These are phyloP conservation scores for Champsocephalus esox DNA, from an alignment of 2,797 vertebrate genomes.

Conservation along the genomic window DNA sequence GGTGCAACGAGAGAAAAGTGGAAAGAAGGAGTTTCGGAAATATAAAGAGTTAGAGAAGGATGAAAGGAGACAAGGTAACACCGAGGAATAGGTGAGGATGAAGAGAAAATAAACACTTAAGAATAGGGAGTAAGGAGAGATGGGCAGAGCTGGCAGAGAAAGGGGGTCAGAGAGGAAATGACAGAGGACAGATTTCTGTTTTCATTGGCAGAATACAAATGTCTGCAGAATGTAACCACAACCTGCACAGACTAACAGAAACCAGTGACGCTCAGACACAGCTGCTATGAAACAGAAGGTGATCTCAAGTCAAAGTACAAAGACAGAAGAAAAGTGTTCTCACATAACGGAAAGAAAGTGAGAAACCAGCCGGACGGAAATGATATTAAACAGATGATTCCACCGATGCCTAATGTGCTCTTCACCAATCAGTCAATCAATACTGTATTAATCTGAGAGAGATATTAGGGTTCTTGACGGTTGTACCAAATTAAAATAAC, in stretches of 20 bases:
- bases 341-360: no score
- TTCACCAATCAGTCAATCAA: no score
- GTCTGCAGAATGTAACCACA: background rate
- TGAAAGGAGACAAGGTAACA: background rate
- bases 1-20: background rate
- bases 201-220: background rate
- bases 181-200: background rate
- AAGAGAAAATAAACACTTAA: background rate
- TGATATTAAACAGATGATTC: no score
- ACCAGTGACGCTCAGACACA: background rate
- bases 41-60: background rate
- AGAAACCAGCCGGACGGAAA: no score
- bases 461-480: no score
- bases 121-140: background rate
- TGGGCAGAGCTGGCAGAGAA: background rate
- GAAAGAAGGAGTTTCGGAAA: background rate
- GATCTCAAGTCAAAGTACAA: background rate
- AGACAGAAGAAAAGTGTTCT: background rate
- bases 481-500: no score
- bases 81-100: background rate
- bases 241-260: background rate
- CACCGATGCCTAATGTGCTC: no score
- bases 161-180: conserved; percentile 16
- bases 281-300: background rate
- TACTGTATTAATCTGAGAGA: no score